These are phyloP conservation scores for Caenorhabditis auriculariae DNA, from an alignment of 2,888 invertebrate species.

Conservation along the genomic window DNA sequence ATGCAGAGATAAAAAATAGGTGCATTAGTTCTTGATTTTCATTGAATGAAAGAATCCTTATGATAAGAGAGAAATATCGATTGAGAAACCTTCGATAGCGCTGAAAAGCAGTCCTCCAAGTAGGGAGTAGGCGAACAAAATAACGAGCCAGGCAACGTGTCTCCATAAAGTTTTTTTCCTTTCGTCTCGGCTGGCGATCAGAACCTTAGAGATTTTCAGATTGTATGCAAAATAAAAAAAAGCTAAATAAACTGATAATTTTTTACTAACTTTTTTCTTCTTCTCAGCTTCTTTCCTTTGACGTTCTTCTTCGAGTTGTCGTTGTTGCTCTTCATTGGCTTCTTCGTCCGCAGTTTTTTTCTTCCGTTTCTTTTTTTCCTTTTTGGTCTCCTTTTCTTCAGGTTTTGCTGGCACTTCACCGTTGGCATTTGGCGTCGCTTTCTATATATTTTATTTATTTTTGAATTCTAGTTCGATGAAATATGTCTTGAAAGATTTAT, in stretches of 20 bases:
- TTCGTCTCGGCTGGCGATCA: constrained; percentile 35
- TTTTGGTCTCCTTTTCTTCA: constrained; percentile 24
- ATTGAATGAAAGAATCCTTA: background rate
- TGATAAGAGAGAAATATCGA: background rate
- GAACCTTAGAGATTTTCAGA: constrained; percentile 30
- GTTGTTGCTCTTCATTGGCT: background rate
- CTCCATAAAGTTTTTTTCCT: constrained; percentile 47
- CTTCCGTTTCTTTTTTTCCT: constrained; percentile 37
- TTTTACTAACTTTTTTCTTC: constrained; percentile 1
- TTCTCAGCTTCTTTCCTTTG: background rate
- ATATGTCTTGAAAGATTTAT: too few relatives aligned
- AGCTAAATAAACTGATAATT: background rate
- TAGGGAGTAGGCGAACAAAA: constrained; percentile 47
- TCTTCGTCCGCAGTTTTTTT: too few relatives aligned
- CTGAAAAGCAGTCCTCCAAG: constrained; percentile 47
- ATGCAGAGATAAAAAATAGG: background rate
- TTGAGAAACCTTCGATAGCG: constrained; percentile 45
- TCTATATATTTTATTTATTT: too few relatives aligned
- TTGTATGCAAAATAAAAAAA: background rate
- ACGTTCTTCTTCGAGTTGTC: background rate
- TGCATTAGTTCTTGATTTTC: background rate
- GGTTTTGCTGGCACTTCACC: too few relatives aligned
- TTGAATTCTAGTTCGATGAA: too few relatives aligned
- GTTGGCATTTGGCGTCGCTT: too few relatives aligned
- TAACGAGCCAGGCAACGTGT: constrained; percentile 39